Evolutionary conservation across 1,140 invertebrate species (phyloP).

Genomic region (Euglossa dilemma): DNA sequence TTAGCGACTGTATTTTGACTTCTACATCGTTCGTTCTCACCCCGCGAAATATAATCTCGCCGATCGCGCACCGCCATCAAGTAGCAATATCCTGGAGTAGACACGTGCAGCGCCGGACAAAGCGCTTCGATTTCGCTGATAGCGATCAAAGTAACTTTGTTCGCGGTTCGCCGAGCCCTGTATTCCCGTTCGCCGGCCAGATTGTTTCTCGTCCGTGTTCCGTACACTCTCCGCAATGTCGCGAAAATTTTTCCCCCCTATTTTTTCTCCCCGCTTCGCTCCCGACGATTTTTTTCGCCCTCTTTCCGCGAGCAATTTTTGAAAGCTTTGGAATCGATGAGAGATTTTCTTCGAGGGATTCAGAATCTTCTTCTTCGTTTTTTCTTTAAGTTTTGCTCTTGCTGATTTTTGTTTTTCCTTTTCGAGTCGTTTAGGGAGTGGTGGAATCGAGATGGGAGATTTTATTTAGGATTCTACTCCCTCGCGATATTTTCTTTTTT

Average conservation of each 20-base stretch:
- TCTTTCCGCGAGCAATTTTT: neutral
- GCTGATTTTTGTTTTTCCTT: too few species aligned
- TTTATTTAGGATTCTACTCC: too few species aligned
- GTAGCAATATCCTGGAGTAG: conserved; percentile 76
- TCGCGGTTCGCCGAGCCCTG: conserved; percentile 58
- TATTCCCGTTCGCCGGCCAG: conserved; percentile 45
- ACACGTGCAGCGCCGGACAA: conserved; percentile 73
- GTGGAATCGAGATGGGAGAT: too few species aligned
- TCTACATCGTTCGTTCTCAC: conserved; percentile 61
- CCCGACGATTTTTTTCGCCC: neutral
- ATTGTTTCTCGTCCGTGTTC: conserved; percentile 62
- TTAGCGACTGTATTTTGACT: conserved; percentile 60
- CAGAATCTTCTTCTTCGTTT: too few species aligned
- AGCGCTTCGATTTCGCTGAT: conserved; percentile 65
- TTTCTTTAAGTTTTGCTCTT: too few species aligned
- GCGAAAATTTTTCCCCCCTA: neutral
- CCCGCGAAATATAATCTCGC: conserved; percentile 60
- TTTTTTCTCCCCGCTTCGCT: neutral
- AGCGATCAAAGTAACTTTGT: conserved; percentile 68
- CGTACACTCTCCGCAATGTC: neutral
- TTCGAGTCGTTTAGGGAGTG: too few species aligned
- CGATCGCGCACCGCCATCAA: conserved; percentile 69
- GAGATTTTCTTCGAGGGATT: too few species aligned
- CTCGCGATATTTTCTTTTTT: too few species aligned
- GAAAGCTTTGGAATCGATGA: too few species aligned